These are phyloP conservation scores for Ormyrus pomaceus DNA, from an alignment of 2,888 invertebrate species.

Conservation along the genomic window DNA sequence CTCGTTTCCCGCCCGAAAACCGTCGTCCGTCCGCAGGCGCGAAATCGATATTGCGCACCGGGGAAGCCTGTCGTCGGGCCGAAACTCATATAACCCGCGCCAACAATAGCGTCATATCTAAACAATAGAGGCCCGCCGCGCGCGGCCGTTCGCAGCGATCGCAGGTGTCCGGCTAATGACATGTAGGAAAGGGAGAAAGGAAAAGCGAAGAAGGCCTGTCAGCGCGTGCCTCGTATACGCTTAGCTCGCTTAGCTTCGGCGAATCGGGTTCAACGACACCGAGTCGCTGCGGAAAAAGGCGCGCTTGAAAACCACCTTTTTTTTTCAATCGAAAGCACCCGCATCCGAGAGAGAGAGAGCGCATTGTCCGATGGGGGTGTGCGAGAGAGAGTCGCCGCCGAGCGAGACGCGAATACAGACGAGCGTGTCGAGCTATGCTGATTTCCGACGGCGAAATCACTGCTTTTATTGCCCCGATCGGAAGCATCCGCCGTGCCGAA, in stretches of 20 bases:
- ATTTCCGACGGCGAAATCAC: too few species aligned
- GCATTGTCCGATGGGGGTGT: conserved; percentile 10
- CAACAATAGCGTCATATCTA: too few species aligned
- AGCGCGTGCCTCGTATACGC: conserved; percentile 31
- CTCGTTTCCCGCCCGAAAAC: too few species aligned
- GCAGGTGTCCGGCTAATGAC: too few species aligned
- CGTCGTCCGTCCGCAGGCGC: too few species aligned
- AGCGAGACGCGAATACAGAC: conserved; percentile 32
- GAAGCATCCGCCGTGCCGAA: not conserved
- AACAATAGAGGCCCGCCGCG: too few species aligned
- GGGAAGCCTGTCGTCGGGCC: too few species aligned
- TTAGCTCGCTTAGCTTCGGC: not conserved
- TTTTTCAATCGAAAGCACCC: conserved; percentile 50
- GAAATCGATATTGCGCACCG: too few species aligned
- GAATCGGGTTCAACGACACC: conserved; percentile 28
- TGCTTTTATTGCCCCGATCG: not conserved
- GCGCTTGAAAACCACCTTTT: conserved; percentile 5
- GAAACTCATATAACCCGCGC: not conserved
- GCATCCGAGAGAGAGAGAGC: conserved; percentile 18
- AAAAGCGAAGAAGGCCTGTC: conserved; percentile 14
- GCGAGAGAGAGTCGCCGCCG: not conserved
- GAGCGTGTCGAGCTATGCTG: conserved; percentile 3
- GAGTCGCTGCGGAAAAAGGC: conserved; percentile 3
- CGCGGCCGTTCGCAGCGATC: too few species aligned
- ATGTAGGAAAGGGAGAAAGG: conserved; percentile 35